A percentile compares a stretch with the other conserved stretches of the same genome.
These are phyloP conservation scores for Megaceryle torquata DNA, from an alignment of 2,113 vertebrate species.

Conservation along the genomic window DNA sequence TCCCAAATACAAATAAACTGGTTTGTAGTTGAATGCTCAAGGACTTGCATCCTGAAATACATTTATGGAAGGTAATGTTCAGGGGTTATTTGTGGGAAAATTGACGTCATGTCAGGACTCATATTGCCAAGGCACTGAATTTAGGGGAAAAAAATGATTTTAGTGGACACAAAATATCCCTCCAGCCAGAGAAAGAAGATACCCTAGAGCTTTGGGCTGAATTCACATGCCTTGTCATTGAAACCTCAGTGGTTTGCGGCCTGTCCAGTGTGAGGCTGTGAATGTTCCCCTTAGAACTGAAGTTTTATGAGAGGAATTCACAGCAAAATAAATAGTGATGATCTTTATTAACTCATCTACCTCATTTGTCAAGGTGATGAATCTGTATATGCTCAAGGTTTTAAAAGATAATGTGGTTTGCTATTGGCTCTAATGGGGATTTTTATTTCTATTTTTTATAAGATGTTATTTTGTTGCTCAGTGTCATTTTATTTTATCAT, in stretches of 20 bases:
- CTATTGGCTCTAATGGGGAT: not conserved
- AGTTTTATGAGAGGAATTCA: not conserved
- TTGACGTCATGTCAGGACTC: not conserved
- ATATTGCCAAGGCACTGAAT: not conserved
- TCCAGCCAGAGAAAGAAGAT: not conserved
- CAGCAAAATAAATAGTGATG: not conserved
- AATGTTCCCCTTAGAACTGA: not conserved
- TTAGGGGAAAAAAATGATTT: not conserved
- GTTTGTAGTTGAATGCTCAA: not conserved
- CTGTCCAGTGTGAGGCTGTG: not conserved
- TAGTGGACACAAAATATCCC: not conserved
- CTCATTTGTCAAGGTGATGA: not conserved
- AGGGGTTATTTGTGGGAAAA: not conserved
- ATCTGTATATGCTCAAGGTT: not conserved
- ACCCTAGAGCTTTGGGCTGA: not conserved
- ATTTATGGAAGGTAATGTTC: conserved; percentile 20
- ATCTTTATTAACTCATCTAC: not conserved
- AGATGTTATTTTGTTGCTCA: not conserved
- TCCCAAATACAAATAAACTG: conserved; percentile 20
- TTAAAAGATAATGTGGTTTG: not conserved
- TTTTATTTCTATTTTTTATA: not conserved
- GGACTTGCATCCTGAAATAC: not conserved
- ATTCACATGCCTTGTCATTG: not conserved
- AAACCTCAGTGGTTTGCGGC: not conserved
- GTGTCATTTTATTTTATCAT: not conserved